Base-by-base conservation (phyloP, 2,113 vertebrate genomes). In the Periophthalmodon schlosseri region DNA sequence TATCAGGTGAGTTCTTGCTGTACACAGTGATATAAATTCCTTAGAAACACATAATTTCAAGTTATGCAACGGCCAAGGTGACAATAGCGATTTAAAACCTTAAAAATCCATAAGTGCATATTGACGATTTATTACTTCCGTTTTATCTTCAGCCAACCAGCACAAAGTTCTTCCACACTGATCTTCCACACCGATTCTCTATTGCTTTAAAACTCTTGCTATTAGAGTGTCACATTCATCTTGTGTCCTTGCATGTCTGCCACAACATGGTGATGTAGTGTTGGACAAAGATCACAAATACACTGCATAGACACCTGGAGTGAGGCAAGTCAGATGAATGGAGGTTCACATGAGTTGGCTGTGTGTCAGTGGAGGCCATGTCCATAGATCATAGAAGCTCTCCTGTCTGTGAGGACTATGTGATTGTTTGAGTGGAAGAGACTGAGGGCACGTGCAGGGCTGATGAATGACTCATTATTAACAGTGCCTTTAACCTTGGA, bases 301-400 rank as follows among this genome's bases (percentile, higher is more conserved):
- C 63, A 44, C 63, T 12, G 61, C 10, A 36, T 21, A 11, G 34
- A n/a, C 66, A 47, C 12, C n/a, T 20, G 10, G 15, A n/a, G 23
- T 33, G 8, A 9, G 56, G 61, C 39, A 39, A 73, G n/a, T 49
- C 79, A 74, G 66, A 76, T 74, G 73, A 78, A 67, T 76, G 74
- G 69, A 78, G 52, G 72, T 75, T 77, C 80, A 78, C 66, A 85
- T 75, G 60, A 73, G 76, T 50, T 20, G 28, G 20, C 61, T 78
- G 15, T 69, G 71, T 76, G 77, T 69, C 49, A 75, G 5, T 34
- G 78, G 33, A 60, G 20, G n/a, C 39, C 64, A 68, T 33, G 10
- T 16, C 20, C 16, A 50, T 80, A 64, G 68, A 78, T 83, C 64
- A 67, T 67, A 20, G 50, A 16, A 15, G n/a, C 68, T 18, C 9